These are phyloP conservation scores for Papilio aristodemus DNA, from an alignment of 1,140 invertebrate species.

Conservation along the genomic window DNA sequence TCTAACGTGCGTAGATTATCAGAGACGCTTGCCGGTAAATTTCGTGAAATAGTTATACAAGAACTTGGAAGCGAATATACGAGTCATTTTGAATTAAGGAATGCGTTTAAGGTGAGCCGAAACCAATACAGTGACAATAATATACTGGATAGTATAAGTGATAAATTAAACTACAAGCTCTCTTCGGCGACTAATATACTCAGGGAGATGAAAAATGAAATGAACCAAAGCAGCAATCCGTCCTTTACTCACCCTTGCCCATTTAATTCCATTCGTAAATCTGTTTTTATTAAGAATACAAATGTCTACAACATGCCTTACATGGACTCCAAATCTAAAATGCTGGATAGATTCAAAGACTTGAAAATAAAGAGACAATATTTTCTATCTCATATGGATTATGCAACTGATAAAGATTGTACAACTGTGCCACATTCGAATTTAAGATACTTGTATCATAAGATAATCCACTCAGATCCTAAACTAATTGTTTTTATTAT, in stretches of 20 bases:
- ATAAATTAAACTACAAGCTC: slow-evolving; percentile 68
- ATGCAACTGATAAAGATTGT: slow-evolving; percentile 75
- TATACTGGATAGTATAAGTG: slow-evolving; percentile 56
- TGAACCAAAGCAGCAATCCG: slow-evolving; percentile 58
- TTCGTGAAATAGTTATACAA: slow-evolving; percentile 64
- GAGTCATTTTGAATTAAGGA: slow-evolving; percentile 62
- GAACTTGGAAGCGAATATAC: slow-evolving; percentile 70
- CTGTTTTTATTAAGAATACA: slow-evolving; percentile 67
- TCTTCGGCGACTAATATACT: slow-evolving; percentile 68
- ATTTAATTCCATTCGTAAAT: slow-evolving; percentile 74
- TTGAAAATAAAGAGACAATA: slow-evolving; percentile 77
- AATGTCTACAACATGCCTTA: slow-evolving; percentile 58
- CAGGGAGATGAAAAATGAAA: slow-evolving; percentile 64
- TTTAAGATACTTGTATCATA: slow-evolving; percentile 73
- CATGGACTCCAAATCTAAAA: slow-evolving; percentile 57
- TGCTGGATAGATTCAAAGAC: slow-evolving; percentile 68
- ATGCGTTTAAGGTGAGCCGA: slow-evolving; percentile 61
- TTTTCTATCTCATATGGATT: slow-evolving; percentile 72
- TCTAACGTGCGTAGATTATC: slow-evolving; percentile 59
- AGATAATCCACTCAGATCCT: slow-evolving; percentile 68
- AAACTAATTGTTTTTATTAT: slow-evolving; percentile 73
- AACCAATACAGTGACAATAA: slow-evolving; percentile 58
- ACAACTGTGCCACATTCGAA: slow-evolving; percentile 66
- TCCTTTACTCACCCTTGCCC: slow-evolving; percentile 78
- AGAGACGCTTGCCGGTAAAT: slow-evolving; percentile 62